Base-by-base conservation (phyloP, 92 coral and sea anemone genomes). In the Phenganax marumi region DNA sequence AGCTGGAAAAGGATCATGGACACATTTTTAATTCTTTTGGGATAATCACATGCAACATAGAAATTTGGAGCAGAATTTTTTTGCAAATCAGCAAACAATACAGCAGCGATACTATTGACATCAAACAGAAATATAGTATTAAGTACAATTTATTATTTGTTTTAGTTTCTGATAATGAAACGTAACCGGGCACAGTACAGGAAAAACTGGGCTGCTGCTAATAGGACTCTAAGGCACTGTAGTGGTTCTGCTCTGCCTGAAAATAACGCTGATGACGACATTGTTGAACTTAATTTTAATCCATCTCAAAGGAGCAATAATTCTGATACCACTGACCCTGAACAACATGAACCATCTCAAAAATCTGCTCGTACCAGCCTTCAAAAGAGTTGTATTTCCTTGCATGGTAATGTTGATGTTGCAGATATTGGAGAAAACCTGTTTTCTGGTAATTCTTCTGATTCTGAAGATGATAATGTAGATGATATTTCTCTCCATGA, bases 171-270 rank as follows among this genome's bases (percentile, higher is more conserved):
- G 17, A 54, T 10, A 54, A 54, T 54, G 60, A 54, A 54, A 54
- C 11, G 11, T 56, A 56, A 56, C 63, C 63, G 63, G 63, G 63
- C 63, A 1, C 63, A 56, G 21, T 56, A 56, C 63, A 14, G 63
- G 6, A 56, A 56, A 56, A 56, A 56, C 63, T 56, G 63, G 63
- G 63, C 63, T 56, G 63, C 63, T 14, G 63, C 63, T 56, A 56
- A 56, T 56, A 56, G 63, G 6, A 19, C 63, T 14, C 21, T 56
- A 56, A 56, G 63, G 6, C 63, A 33, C 2, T 33, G 63, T 56
- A 56, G 63, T 56, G 63, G 63, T 56, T 1, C 63, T 56, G 16
- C 21, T 56, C 1, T 56, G 63, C 63, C 63, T 19, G 1, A 19
- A 0, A 56, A 56, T 56, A 19, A 56, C 21, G 63, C 16, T 1